phyloP scores from a whole-genome alignment of 2,888 invertebrate species.

The Epinotia bilunana region DNA sequence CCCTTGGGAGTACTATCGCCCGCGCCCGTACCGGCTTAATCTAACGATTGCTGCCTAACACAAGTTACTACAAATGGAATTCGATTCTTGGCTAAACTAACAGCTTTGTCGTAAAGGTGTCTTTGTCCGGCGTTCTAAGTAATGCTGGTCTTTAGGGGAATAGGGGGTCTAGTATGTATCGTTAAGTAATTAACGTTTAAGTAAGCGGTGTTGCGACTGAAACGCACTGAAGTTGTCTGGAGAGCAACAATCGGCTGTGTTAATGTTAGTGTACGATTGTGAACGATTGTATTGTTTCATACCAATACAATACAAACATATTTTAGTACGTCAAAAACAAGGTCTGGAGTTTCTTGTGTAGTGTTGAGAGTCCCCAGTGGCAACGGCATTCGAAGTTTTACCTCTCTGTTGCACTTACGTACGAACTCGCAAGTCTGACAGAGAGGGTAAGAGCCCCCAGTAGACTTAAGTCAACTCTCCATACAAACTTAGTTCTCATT shows the following conservation, averaged over 20 bases:
- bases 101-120: slow-evolving; percentile 64
- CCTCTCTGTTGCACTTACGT: too few species aligned
- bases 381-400: too few species aligned
- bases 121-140: slow-evolving; percentile 46
- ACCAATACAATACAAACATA: too few species aligned
- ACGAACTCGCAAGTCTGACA: too few species aligned
- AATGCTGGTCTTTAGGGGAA: slow-evolving; percentile 2
- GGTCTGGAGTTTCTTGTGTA: too few species aligned
- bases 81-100: slow-evolving; percentile 79
- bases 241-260: background rate
- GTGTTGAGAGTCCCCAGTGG: too few species aligned
- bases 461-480: too few species aligned
- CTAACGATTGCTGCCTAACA: slow-evolving; percentile 76
- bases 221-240: background rate
- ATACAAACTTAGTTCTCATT: too few species aligned
- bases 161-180: background rate
- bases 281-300: too few species aligned
- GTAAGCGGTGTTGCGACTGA: background rate
- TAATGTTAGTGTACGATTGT: background rate
- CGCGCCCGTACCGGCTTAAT: slow-evolving; percentile 74
- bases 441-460: too few species aligned
- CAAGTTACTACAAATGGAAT: slow-evolving; percentile 79
- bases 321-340: too few species aligned
- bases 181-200: slow-evolving; percentile 12
- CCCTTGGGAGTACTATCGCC: slow-evolving; percentile 76